A percentile compares a stretch with the other conserved stretches of the same genome.
These are phyloP conservation scores for Sebastes steindachneri DNA, from an alignment of 2,797 vertebrate species.

Conservation along the genomic window DNA sequence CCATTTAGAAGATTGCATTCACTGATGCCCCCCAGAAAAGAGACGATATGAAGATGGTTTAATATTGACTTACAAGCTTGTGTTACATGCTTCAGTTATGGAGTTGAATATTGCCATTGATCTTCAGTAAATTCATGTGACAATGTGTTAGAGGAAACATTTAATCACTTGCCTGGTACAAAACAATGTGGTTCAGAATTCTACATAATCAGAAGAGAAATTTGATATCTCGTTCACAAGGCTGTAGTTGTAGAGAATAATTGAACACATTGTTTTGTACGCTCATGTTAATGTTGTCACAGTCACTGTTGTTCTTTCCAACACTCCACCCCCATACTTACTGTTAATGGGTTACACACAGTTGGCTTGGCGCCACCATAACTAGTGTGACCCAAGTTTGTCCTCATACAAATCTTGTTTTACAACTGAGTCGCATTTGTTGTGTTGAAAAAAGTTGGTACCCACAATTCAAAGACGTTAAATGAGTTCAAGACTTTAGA, in stretches of 20 bases:
- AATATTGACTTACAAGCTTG: not conserved
- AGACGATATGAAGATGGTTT: not conserved
- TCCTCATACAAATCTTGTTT: not conserved
- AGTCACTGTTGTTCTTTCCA: conserved; percentile 8
- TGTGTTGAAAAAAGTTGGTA: not conserved
- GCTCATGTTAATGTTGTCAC: not conserved
- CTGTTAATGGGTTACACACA: conserved; percentile 16
- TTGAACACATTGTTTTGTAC: not conserved
- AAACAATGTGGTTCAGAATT: not conserved
- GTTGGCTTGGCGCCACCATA: not conserved
- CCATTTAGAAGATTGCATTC: not conserved
- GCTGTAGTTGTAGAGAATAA: not conserved
- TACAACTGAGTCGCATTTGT: not conserved
- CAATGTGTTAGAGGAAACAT: not conserved
- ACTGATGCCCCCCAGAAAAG: not conserved
- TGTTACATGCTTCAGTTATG: not conserved
- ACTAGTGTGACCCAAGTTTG: not conserved
- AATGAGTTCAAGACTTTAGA: too few relatives aligned
- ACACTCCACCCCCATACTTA: conserved; percentile 8
- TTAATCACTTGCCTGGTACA: not conserved
- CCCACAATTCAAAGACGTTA: not conserved
- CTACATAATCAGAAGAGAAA: not conserved
- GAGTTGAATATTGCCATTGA: conserved; percentile 17
- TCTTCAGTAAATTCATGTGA: not conserved
- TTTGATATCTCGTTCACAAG: not conserved